Percentiles rank a stretch among this genome's conserved stretches.
Evolutionary conservation across 2,113 vertebrate genomes (phyloP).

Genomic region (Archocentrus centrarchus): DNA sequence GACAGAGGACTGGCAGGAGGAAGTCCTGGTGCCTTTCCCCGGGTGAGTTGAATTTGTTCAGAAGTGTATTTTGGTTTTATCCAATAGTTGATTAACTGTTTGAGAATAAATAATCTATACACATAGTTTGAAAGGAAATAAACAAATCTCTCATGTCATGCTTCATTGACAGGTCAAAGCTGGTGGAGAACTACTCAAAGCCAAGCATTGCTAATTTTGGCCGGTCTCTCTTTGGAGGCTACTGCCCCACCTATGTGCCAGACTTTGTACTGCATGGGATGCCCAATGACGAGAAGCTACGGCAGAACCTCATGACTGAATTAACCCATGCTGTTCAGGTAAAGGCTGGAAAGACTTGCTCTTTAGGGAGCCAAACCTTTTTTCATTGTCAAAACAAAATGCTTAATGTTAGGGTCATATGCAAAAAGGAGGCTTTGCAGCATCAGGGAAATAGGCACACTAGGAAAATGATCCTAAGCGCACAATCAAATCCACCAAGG

Average conservation of each 20-base stretch:
- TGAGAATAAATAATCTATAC: neutral
- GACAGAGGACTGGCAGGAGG: conserved; percentile 94
- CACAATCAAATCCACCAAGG: too few relatives aligned
- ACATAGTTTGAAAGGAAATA: neutral
- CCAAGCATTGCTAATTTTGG: conserved; percentile 97
- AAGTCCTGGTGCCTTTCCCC: conserved; percentile 92
- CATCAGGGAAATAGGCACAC: neutral
- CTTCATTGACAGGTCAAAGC: conserved; percentile 84
- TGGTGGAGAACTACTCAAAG: conserved; percentile 94
- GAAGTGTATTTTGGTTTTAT: neutral
- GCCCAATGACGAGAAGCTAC: conserved; percentile 92
- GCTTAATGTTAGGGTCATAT: neutral
- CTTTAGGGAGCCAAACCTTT: neutral
- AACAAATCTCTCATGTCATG: neutral
- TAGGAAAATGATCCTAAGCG: too few relatives aligned
- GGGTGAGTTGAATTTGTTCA: conserved; percentile 82
- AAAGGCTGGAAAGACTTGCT: conserved; percentile 38
- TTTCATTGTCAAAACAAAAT: neutral
- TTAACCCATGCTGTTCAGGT: conserved; percentile 97
- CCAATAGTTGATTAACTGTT: neutral
- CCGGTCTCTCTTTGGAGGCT: conserved; percentile 94
- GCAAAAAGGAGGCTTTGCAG: neutral
- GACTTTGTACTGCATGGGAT: conserved; percentile 98
- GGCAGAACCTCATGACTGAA: conserved; percentile 91
- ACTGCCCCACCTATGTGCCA: conserved; percentile 95